A percentile compares a stretch with the other conserved stretches of the same genome.
phyloP scores from a whole-genome alignment of 2,797 vertebrate species.

The Diglossa cyanea region DNA sequence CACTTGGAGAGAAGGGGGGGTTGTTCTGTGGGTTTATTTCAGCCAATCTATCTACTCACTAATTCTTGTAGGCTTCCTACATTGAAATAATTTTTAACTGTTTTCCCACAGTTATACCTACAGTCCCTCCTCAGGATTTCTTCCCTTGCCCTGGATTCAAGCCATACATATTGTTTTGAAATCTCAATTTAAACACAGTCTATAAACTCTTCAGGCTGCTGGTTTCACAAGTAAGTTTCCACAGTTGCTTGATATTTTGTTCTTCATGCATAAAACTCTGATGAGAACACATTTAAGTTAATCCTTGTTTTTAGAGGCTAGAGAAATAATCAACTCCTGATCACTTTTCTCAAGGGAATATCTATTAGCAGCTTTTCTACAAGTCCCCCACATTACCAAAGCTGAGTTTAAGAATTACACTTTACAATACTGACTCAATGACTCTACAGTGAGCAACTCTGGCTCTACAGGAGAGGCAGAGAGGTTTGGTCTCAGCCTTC shows the following conservation, averaged over 20 bases:
- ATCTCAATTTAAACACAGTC: background rate
- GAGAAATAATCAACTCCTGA: background rate
- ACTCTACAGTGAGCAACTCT: background rate
- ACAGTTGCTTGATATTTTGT: background rate
- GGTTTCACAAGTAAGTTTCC: background rate
- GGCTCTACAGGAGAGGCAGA: background rate
- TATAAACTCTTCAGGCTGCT: background rate
- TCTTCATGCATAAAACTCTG: background rate
- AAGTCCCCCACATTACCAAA: background rate
- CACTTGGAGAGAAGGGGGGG: rapidly evolving
- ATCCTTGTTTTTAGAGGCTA: background rate
- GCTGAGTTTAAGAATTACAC: background rate
- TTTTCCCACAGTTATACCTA: background rate
- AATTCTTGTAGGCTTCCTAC: background rate
- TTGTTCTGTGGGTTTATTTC: background rate
- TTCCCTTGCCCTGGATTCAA: background rate
- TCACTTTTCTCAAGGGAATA: background rate
- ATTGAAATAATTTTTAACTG: background rate
- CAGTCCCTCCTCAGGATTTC: background rate
- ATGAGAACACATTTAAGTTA: background rate
- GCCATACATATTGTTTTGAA: background rate
- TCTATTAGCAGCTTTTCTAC: background rate
- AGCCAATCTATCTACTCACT: background rate
- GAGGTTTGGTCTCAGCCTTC: background rate
- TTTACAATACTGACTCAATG: background rate